These are phyloP conservation scores for Sogatella furcifera DNA, from an alignment of 1,140 invertebrate genomes.

Conservation along the genomic window DNA sequence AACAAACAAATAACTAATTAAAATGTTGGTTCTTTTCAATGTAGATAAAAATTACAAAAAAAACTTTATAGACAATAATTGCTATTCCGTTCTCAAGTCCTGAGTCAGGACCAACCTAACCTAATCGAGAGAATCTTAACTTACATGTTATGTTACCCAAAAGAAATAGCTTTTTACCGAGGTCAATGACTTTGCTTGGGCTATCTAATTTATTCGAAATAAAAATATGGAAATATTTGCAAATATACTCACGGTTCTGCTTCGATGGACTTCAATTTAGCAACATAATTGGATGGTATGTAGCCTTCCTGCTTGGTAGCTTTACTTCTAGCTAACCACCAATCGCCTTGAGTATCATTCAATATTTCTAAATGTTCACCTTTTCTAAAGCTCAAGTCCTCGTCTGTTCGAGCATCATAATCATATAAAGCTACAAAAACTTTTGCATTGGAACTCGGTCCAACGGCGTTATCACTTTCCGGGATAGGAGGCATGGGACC, in stretches of 20 bases:
- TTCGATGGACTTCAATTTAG: conserved; percentile 96
- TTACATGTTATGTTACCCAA: no score
- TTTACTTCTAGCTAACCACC: conserved; percentile 97
- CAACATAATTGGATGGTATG: conserved; percentile 99
- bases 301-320: conserved; percentile 92
- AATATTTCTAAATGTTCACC: conserved; percentile 96
- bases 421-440: conserved; percentile 97
- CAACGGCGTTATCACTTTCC: conserved; percentile 19
- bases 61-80: no score
- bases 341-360: conserved; percentile 97
- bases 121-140: no score
- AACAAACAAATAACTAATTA: no score
- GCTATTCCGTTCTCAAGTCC: no score
- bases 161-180: no score
- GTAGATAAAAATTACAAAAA: no score
- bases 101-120: no score
- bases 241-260: conserved; percentile 88
- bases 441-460: conserved; percentile 38
- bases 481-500: conserved; percentile 28
- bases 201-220: no score
- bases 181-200: no score
- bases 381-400: conserved; percentile 96
- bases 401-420: conserved; percentile 97
- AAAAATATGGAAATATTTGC: neutral
- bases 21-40: no score